These are phyloP conservation scores for Rhinoptilus africanus DNA, from an alignment of 2,113 vertebrate genomes.

Conservation along the genomic window DNA sequence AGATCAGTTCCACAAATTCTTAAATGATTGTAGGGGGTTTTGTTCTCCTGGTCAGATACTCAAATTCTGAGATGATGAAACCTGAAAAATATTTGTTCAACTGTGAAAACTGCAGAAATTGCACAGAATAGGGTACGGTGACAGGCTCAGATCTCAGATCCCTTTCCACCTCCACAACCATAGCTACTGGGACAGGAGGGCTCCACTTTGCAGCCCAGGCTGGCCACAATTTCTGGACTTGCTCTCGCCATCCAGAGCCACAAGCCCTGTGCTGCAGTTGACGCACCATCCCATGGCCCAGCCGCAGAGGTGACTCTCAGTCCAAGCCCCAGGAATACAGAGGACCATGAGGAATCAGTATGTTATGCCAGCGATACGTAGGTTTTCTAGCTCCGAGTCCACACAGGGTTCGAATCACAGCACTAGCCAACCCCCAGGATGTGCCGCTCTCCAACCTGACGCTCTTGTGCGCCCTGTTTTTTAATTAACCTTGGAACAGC, in stretches of 20 bases:
- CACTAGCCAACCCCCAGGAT: neutral
- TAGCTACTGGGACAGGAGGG: neutral
- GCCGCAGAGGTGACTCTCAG: neutral
- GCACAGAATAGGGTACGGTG: rapidly evolving
- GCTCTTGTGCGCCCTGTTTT: slow-evolving; percentile 36
- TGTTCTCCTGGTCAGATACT: neutral
- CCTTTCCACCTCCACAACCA: neutral
- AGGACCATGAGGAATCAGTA: rapidly evolving
- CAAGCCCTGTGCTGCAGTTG: neutral
- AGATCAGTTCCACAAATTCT: neutral
- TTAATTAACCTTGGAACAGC: slow-evolving; percentile 81
- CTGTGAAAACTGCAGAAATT: neutral
- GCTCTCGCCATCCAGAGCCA: neutral
- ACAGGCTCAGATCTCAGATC: neutral
- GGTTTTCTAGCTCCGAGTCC: neutral
- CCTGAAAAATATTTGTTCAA: neutral
- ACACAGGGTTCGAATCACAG: neutral
- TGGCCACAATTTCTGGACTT: neutral
- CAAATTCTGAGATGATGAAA: neutral
- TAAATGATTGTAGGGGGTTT: neutral
- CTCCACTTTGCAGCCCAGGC: neutral
- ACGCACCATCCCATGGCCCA: rapidly evolving
- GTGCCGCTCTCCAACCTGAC: slow-evolving; percentile 8
- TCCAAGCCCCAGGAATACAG: neutral
- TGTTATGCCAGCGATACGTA: rapidly evolving